Evolutionary conservation across 2,113 vertebrate species (phyloP), one percentile per base, ranked within the genome.

Genomic region (Myodes glareolus): DNA sequence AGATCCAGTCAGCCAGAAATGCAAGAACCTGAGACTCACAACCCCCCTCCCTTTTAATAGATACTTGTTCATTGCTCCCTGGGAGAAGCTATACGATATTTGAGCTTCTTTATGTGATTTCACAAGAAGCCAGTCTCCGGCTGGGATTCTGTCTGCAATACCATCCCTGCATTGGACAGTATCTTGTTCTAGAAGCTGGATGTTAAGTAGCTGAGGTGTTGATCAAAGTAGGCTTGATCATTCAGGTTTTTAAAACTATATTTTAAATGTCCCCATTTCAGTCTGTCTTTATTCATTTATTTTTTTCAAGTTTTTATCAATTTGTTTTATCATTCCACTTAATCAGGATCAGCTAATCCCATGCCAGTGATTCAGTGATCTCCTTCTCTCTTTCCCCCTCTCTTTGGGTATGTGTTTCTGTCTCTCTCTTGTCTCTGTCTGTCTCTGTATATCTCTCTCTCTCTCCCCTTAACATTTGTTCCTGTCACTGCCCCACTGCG

Each of bases 401-500:
- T n/a, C 31, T 55, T 16, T 77, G 68, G 14, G 33, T 52, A 3
- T 52, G 8, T 36, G 7, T 36, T 31, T 23, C 17, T 52, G 8
- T 80, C 75, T 47, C 75, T 50, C 45, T 17, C 42, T 23, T 42
- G 12, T 70, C 33, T 67, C 27, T 31, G 27, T 76, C 42, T 36
- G 29, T 9, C 6, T 39, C 7, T 58, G 6, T 42, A 12, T 70
- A 5, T 36, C 33, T 70, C 21, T 17, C 21, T 21, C 10, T 47
- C 2, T 9, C 29, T 55, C 7, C 36, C 19, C 2, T 42, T 31
- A 42, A 17, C 17, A 33, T 75, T 27, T 23, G 17, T 27, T 55
- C 8, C 29, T 5, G n/a, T 50, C 39, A 19, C 0, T 5, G 9
- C 1, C 27, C 58, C 47, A 25, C 1, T 0, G 25, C 36, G 2